Conservation (phyloP, 1,140 invertebrate species). For the Apis cerana region DNA sequence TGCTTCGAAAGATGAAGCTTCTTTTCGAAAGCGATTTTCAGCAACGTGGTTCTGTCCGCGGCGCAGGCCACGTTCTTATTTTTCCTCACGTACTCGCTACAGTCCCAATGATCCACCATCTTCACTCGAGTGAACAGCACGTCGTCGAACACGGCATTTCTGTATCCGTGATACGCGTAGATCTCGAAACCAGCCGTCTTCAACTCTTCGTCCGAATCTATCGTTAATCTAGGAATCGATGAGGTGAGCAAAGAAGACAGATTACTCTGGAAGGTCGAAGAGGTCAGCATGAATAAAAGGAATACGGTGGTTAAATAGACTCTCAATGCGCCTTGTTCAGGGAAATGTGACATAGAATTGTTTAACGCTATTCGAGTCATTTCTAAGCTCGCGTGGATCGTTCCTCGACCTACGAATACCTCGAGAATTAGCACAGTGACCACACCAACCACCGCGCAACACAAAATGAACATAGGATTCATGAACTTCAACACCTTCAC, state of each 20-base stretch:
- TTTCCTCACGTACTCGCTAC: constrained; percentile 4
- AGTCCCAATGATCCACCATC: constrained; percentile 4
- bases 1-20: constrained; percentile 7
- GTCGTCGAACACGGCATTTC: not conserved
- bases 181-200: not conserved
- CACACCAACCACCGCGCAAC: not conserved
- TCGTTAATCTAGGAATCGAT: not conserved
- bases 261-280: not conserved
- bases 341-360: not conserved
- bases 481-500: constrained; percentile 24
- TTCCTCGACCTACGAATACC: too few species aligned
- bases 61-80: not conserved
- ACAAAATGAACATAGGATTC: constrained; percentile 1
- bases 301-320: not conserved
- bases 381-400: not conserved
- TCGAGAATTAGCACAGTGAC: not conserved
- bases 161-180: not conserved
- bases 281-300: not conserved
- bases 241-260: not conserved
- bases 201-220: not conserved
- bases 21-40: constrained; percentile 2
- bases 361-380: not conserved
- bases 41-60: not conserved
- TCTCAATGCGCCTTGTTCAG: not conserved
- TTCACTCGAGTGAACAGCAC: not conserved